These are phyloP conservation scores for Anguilla megastoma DNA, from an alignment of 2,797 vertebrate species.

Conservation along the genomic window DNA sequence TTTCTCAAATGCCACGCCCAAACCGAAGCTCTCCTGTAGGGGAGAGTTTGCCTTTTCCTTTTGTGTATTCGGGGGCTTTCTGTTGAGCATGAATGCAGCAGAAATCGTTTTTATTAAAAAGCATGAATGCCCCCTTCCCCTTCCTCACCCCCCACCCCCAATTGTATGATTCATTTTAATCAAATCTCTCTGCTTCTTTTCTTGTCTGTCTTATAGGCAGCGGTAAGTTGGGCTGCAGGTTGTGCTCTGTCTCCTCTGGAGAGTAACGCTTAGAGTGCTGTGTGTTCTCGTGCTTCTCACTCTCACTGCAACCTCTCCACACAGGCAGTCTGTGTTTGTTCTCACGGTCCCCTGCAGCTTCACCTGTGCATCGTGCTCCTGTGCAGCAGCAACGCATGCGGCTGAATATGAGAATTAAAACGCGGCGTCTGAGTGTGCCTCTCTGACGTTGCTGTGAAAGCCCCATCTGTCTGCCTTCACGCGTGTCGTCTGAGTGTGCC, in stretches of 20 bases:
- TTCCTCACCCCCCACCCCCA: neutral
- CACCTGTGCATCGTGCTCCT: conserved; percentile 42
- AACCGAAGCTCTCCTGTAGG: neutral
- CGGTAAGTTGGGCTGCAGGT: conserved; percentile 85
- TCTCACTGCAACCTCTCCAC: neutral
- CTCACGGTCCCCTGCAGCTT: conserved; percentile 16
- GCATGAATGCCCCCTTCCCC: neutral
- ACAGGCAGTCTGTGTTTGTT: neutral
- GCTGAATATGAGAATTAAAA: conserved; percentile 28
- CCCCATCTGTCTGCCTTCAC: neutral
- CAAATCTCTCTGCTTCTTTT: conserved; percentile 64
- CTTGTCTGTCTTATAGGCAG: conserved; percentile 85
- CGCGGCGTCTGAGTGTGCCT: neutral
- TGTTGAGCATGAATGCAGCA: conserved; percentile 29
- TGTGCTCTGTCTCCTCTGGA: conserved; percentile 56
- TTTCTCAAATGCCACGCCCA: neutral
- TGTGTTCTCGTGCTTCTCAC: conserved; percentile 69
- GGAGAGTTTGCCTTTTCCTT: neutral
- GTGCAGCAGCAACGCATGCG: conserved; percentile 56
- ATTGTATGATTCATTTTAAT: conserved; percentile 56
- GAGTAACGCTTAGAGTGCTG: conserved; percentile 55
- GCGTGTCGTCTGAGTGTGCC: neutral
- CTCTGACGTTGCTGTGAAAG: conserved; percentile 22
- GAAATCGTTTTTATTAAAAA: conserved; percentile 15
- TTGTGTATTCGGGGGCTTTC: neutral